phyloP scores from a whole-genome alignment of 2,797 vertebrate species.

The Odontamblyopus rebecca region DNA sequence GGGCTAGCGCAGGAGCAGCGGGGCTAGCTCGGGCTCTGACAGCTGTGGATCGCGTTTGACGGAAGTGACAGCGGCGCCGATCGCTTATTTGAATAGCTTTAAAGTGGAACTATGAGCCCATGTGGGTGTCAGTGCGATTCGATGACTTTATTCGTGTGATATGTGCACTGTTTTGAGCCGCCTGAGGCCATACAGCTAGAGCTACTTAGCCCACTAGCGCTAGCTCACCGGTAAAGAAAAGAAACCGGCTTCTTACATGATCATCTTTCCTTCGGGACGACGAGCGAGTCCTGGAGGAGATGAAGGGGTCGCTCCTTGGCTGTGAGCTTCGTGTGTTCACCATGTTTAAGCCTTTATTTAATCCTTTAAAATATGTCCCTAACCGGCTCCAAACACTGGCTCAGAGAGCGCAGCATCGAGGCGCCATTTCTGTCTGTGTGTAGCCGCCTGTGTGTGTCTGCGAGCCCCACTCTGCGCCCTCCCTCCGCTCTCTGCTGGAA shows the following conservation, averaged over 20 bases:
- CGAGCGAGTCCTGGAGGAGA: constrained; percentile 83
- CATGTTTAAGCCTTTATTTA: constrained; percentile 77
- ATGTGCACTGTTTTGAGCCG: constrained; percentile 38
- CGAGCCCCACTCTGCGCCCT: constrained; percentile 42
- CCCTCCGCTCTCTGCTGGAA: constrained; percentile 31
- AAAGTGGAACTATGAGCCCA: constrained; percentile 10
- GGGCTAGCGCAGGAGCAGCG: constrained; percentile 44
- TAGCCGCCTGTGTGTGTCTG: constrained; percentile 38
- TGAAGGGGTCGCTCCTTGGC: constrained; percentile 68
- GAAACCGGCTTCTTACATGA: constrained; percentile 79
- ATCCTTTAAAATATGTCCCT: constrained; percentile 62
- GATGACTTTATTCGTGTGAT: constrained; percentile 18
- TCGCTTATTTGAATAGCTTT: neutral
- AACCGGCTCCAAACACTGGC: constrained; percentile 73
- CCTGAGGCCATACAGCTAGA: constrained; percentile 65
- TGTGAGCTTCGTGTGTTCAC: constrained; percentile 91
- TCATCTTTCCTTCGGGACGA: constrained; percentile 78
- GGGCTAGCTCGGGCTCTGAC: constrained; percentile 51
- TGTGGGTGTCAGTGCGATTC: constrained; percentile 50
- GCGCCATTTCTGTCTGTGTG: constrained; percentile 80
- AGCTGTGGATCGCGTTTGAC: constrained; percentile 20
- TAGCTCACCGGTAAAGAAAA: constrained; percentile 70
- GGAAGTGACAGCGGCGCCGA: constrained; percentile 6
- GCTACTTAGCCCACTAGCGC: constrained; percentile 57
- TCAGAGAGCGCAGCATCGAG: constrained; percentile 78